Percentiles rank a stretch among this genome's conserved stretches.
phyloP scores from a whole-genome alignment of 1,140 invertebrate genomes.

The Thalassaphorura encarpata region DNA sequence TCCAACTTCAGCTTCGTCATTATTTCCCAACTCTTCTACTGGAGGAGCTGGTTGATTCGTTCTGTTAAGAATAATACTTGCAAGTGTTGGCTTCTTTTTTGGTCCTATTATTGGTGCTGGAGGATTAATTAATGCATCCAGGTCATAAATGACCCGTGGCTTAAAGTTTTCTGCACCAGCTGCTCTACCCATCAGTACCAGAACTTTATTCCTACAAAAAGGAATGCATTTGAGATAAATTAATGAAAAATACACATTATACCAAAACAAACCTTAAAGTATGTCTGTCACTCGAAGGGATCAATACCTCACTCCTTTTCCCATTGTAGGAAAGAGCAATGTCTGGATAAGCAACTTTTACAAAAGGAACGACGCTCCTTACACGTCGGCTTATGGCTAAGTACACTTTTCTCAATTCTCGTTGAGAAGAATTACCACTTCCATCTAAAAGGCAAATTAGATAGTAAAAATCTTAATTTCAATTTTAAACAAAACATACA shows the following conservation, averaged over 20 bases:
- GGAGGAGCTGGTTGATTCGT: constrained; percentile 20
- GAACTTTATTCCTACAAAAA: constrained; percentile 43
- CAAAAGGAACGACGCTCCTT: constrained; percentile 54
- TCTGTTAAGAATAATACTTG: background rate
- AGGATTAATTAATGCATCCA: constrained; percentile 46
- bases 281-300: constrained; percentile 48
- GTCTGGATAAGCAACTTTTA: constrained; percentile 67
- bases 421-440: constrained; percentile 25
- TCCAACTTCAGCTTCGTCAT: constrained; percentile 50
- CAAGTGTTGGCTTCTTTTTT: constrained; percentile 19
- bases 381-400: constrained; percentile 41
- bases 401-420: constrained; percentile 36
- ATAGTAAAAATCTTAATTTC: background rate
- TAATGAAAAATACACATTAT: background rate
- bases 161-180: constrained; percentile 48
- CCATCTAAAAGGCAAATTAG: constrained; percentile 14
- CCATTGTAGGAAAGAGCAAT: constrained; percentile 47
- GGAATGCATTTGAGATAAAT: background rate
- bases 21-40: constrained; percentile 42
- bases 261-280: constrained; percentile 44
- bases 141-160: constrained; percentile 60
- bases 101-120: constrained; percentile 22
- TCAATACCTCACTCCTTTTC: constrained; percentile 47
- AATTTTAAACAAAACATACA: constrained; percentile 11
- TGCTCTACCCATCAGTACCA: constrained; percentile 50